Evolutionary conservation across 2,113 vertebrate species (phyloP).

Genomic region (Sturnus vulgaris): DNA sequence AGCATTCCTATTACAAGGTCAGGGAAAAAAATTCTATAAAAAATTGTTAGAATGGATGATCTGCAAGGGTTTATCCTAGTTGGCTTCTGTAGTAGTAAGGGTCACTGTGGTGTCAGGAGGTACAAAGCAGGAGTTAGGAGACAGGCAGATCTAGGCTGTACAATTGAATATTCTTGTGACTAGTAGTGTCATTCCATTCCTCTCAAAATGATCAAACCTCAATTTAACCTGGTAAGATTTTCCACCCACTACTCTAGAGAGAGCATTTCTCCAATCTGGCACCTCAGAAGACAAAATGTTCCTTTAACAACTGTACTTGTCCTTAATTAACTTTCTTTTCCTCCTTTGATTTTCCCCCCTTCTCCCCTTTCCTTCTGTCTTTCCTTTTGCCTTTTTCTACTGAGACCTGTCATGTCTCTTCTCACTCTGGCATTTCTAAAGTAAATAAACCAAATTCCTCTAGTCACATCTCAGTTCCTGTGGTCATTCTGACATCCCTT

Average conservation of each 20-base stretch:
- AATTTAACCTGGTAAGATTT: neutral
- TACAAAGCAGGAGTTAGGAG: neutral
- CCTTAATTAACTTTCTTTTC: neutral
- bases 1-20: neutral
- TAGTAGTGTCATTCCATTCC: neutral
- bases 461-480: neutral
- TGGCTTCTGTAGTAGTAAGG: neutral
- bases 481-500: neutral
- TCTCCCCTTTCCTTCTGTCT: neutral
- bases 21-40: neutral
- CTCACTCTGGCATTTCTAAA: neutral
- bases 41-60: neutral
- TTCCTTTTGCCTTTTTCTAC: neutral
- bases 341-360: neutral
- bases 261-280: neutral
- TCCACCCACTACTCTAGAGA: neutral
- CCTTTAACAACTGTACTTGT: neutral
- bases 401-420: neutral
- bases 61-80: neutral
- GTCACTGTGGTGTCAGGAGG: neutral
- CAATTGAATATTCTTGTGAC: neutral
- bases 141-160: neutral
- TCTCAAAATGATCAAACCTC: neutral
- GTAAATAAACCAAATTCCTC: slow-evolving; percentile 3
- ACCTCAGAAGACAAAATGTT: neutral